Base-by-base conservation (phyloP, 2,888 invertebrate species). In the Pteria penguin region DNA sequence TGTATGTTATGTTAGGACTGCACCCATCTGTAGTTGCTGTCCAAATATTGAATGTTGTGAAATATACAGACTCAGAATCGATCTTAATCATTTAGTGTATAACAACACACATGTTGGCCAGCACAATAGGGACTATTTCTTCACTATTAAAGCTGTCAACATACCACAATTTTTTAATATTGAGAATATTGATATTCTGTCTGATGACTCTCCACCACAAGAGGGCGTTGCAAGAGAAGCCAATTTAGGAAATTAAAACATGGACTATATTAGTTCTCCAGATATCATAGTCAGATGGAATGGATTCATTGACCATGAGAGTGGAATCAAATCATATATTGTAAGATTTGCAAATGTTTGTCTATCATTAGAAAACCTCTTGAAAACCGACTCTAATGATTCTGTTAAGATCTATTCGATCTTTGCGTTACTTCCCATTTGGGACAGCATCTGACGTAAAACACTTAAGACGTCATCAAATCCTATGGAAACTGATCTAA, bases 271-370 rank as follows among this genome's bases (percentile, higher is more conserved):
- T 22, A 81, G 80, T 68, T 77, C 72, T 4, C 33, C 67, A 4
- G 31, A 52, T 2, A 32, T 84, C 1, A 70, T 67, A 14, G 78
- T 79, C 8, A 58, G 72, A 45, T 84, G 84, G 84, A 69, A 79
- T n/a, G 86, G 84, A 1, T 86, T 86, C 71, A 78, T 84, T 33
- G 86, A 86, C 54, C 84, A 86, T 52, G 86, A 86, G 71, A 84
- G 84, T 72, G 84, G 81, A 1, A 82, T 86, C 3, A 79, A 75
- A 29, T 33, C 65, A 11, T 86, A 82, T 66, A 57, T 75, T 14
- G 62, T 84, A 2, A 79, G 69, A 0, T 14, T 84, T 8, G 71
- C 81, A 8, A 54, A 72, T 4, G 31, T 45, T 14, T 85, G 85
- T 58, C 36, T 83, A 1, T 26, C 57, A 18, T n/a, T n/a, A n/a